Evolutionary conservation across 1,140 invertebrate genomes (phyloP), one percentile per base, ranked within the genome.

Genomic region (Cryptotermes secundus): DNA sequence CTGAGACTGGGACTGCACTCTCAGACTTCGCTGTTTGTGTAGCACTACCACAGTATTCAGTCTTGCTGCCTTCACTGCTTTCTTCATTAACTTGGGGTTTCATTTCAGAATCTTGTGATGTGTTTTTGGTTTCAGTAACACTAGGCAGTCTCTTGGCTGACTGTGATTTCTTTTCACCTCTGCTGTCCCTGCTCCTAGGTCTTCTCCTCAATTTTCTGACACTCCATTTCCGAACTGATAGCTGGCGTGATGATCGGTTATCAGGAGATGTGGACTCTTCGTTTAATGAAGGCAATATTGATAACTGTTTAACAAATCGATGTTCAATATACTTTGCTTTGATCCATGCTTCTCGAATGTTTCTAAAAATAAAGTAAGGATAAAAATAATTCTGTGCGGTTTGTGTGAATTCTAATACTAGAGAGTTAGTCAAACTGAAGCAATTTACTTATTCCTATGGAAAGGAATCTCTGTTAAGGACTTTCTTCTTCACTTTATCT

Each of bases 311-410:
- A 0, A 94, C 92, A 87, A 93, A 94, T 83, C 90, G 90, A 80
- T 90, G 90, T 83, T 94, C 93, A 26, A 96, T 92, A 89, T 96
- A 96, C 87, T 96, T 96, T 0, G 93, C 92, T 87, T 94, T 95
- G 72, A 96, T 96, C 94, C 94, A 96, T 26, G 92, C 90, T 87
- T 96, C 95, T 2, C 95, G 92, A 26, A 95, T 90, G 10, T 91
- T 90, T 24, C 94, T 95, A 87, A 22, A 85, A 87, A 80, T 45
- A 53, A 45, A 45, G 53, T 14, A 83, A 26, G 36, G 9, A 45
- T 26, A 16, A 38, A n/a, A n/a, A n/a, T n/a, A 2, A 59, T 35
- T 14, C 26, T 35, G 22, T 36, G 3, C 35, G 36, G 34, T 19
- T 19, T 49, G 45, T 49, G 45, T 49, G 14, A 19, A 22, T 49